These are phyloP conservation scores for Melangyna quadrimaculata DNA, from an alignment of 2,888 invertebrate species.

Conservation along the genomic window DNA sequence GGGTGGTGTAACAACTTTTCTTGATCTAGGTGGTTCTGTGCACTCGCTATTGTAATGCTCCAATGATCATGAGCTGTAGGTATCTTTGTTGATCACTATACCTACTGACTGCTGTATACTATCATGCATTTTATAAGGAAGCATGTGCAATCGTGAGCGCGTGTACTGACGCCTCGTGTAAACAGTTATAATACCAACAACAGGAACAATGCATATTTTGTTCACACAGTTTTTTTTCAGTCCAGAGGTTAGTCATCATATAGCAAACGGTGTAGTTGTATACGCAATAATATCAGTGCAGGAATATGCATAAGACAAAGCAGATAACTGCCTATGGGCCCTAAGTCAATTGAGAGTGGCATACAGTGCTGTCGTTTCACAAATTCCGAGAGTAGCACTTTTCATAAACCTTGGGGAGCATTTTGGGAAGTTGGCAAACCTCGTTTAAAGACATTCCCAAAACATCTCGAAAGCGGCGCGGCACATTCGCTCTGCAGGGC, in stretches of 20 bases:
- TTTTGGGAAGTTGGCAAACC: too few species aligned
- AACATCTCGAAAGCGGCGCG: too few species aligned
- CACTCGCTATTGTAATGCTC: conserved; percentile 44
- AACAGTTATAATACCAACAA: conserved; percentile 59
- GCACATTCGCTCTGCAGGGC: too few species aligned
- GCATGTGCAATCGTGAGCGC: conserved; percentile 59
- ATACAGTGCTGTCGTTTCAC: too few species aligned
- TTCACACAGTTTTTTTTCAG: conserved; percentile 8
- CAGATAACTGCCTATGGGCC: not conserved
- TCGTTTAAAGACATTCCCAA: too few species aligned
- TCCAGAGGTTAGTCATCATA: conserved; percentile 20
- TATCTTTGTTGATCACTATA: conserved; percentile 27
- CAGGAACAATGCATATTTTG: conserved; percentile 28
- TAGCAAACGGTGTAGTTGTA: not conserved
- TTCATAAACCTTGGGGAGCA: too few species aligned
- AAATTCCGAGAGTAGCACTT: too few species aligned
- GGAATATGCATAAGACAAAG: not conserved
- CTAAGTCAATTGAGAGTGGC: too few species aligned
- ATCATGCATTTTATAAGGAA: conserved; percentile 6
- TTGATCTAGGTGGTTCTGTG: conserved; percentile 21
- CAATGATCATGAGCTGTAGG: conserved; percentile 50
- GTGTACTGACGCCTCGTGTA: conserved; percentile 63
- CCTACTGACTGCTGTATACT: not conserved
- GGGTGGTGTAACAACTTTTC: conserved; percentile 28
- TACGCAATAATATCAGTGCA: not conserved